Evolutionary conservation across 1,140 invertebrate species (phyloP).

Genomic region (Propsilocerus akamusi): DNA sequence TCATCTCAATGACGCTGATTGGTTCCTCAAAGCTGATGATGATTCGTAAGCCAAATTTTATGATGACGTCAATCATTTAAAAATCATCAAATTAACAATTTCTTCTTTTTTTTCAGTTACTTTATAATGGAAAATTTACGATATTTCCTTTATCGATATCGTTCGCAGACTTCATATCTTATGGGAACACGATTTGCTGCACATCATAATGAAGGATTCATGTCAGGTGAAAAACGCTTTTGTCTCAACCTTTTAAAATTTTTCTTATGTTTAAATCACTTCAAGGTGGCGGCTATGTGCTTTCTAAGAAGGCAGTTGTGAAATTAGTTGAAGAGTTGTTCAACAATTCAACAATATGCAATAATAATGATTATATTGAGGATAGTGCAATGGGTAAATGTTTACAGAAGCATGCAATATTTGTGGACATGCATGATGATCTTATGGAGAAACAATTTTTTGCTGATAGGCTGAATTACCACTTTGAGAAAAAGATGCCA

Average conservation of each 20-base stretch:
- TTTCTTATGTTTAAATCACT: conserved; percentile 68
- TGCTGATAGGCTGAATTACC: conserved; percentile 61
- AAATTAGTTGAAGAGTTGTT: conserved; percentile 45
- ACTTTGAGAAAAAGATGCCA: conserved; percentile 50
- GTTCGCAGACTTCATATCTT: conserved; percentile 52
- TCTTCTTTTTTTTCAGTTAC: conserved; percentile 40
- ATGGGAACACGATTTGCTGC: conserved; percentile 51
- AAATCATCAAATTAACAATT: not conserved
- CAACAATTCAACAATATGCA: conserved; percentile 35
- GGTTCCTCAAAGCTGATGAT: conserved; percentile 84
- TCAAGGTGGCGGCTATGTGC: conserved; percentile 82
- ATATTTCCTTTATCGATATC: conserved; percentile 56
- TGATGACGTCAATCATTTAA: not conserved
- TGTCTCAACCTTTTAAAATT: conserved; percentile 10
- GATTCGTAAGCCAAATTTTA: conserved; percentile 49
- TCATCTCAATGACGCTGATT: conserved; percentile 59
- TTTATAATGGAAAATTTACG: conserved; percentile 77
- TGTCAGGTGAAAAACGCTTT: conserved; percentile 11
- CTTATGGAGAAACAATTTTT: conserved; percentile 60
- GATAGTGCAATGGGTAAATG: conserved; percentile 72
- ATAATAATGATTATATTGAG: conserved; percentile 40
- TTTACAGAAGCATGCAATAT: conserved; percentile 49
- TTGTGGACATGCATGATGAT: conserved; percentile 49
- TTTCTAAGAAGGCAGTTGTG: conserved; percentile 53
- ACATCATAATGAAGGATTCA: conserved; percentile 5